Evolutionary conservation across 1,140 invertebrate species (phyloP).

Genomic region (Steinernema feltiae): DNA sequence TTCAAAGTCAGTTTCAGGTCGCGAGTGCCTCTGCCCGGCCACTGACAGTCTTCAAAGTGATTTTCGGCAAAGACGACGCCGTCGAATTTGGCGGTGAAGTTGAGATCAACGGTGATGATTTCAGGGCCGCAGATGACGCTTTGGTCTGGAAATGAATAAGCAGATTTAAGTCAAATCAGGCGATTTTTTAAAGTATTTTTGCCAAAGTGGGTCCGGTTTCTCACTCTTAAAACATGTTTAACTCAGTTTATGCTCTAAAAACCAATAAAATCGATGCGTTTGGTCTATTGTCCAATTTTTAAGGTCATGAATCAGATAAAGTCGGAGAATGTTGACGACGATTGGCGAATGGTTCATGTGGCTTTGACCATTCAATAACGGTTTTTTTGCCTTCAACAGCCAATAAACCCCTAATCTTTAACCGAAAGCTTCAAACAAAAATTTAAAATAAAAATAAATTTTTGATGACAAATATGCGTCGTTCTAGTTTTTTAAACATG

Average conservation of each 20-base stretch:
- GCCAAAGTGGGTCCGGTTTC: not conserved
- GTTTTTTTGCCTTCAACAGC: too few species aligned
- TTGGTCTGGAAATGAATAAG: not conserved
- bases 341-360: too few species aligned
- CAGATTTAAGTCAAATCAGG: not conserved
- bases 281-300: not conserved
- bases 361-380: too few species aligned
- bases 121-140: not conserved
- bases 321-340: too few species aligned
- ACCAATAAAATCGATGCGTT: not conserved
- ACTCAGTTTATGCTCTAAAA: not conserved
- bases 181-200: not conserved
- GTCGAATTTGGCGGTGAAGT: not conserved
- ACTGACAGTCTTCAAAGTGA: not conserved
- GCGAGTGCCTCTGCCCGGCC: not conserved
- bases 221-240: not conserved
- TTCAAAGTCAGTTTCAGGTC: not conserved
- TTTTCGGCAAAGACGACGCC: not conserved
- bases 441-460: too few species aligned
- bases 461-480: too few species aligned
- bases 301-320: not conserved
- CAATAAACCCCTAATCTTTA: too few species aligned
- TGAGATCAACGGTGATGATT: not conserved
- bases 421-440: too few species aligned
- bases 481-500: too few species aligned